Base-by-base conservation (phyloP, 2,797 vertebrate genomes). In the Dendrocincla fuliginosa region DNA sequence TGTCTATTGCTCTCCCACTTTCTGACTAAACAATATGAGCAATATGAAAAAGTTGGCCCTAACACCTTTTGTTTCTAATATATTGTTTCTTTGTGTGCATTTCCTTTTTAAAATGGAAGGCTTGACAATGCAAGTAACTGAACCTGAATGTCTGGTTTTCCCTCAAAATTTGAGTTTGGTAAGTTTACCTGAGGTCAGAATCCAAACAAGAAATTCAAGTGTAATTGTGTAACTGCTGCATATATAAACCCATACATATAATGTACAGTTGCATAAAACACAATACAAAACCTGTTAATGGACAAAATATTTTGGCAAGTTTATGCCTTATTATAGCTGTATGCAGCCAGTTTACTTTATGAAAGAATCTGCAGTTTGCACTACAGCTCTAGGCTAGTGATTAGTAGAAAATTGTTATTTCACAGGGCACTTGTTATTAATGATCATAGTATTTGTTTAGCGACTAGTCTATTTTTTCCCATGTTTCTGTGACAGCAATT, bases 341-440 rank as follows among this genome's bases (percentile, higher is more conserved):
- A 78, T 68, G 37, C 47, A 80, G 84, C 41, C 13, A 59, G 25
- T 64, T 85, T 25, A 65, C 49, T 80, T 57, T 59, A 30, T 67
- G 77, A 84, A 97, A 91, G 64, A 89, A 87, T 61, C 39, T 78
- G 65, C 10, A 49, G 56, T 84, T 89, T 84, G 10, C 46, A 35
- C 18, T 77, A 52, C 8, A 84, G 47, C 20, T 83, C n/a, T 70
- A 56, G 22, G 49, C 50, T 67, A 77, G 65, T 46, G 49, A 93
- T 84, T 74, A 92, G 80, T 82, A 84, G 41, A 81, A 83, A 86
- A 88, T 37, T 68, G 13, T 78, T 84, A 80, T 88, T 97, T 95
- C 78, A 44, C 32, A 35, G 59, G 41, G 11, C 32, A 70, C 39
- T 93, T 86, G 10, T 93, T 96, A 96, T 95, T 96, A 97, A 92